Conservation (phyloP, 2,797 vertebrate species). For the Apodemus agrarius region DNA sequence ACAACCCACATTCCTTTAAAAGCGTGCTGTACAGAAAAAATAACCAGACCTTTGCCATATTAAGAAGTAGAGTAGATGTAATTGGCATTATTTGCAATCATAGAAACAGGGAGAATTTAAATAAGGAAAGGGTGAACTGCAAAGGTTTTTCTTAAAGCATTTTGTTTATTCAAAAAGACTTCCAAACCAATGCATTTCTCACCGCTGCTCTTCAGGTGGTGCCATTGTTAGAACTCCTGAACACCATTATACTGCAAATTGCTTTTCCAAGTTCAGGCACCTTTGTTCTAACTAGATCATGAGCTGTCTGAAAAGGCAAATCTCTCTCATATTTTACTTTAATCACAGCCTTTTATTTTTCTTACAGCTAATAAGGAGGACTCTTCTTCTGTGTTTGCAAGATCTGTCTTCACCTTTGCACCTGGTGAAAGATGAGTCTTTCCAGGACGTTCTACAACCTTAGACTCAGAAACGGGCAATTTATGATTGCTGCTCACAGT, state of each 20-base stretch:
- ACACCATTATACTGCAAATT: neutral
- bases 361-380: neutral
- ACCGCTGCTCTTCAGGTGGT: neutral
- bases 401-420: neutral
- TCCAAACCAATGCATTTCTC: neutral
- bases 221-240: neutral
- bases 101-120: neutral
- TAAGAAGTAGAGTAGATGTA: constrained; percentile 12
- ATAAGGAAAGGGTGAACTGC: neutral
- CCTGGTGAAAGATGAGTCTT: neutral
- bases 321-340: neutral
- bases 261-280: neutral
- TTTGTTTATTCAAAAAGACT: constrained; percentile 38
- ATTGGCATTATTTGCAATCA: neutral
- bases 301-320: neutral
- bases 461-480: neutral
- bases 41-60: neutral
- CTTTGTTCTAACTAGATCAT: constrained; percentile 33
- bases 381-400: neutral
- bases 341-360: neutral
- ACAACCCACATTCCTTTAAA: constrained; percentile 37
- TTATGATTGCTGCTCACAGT: neutral
- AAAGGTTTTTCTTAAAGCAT: neutral
- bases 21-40: constrained; percentile 2
- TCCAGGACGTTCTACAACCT: neutral